phyloP scores from a whole-genome alignment of 2,888 invertebrate species.

The Polymixis flavicincta region DNA sequence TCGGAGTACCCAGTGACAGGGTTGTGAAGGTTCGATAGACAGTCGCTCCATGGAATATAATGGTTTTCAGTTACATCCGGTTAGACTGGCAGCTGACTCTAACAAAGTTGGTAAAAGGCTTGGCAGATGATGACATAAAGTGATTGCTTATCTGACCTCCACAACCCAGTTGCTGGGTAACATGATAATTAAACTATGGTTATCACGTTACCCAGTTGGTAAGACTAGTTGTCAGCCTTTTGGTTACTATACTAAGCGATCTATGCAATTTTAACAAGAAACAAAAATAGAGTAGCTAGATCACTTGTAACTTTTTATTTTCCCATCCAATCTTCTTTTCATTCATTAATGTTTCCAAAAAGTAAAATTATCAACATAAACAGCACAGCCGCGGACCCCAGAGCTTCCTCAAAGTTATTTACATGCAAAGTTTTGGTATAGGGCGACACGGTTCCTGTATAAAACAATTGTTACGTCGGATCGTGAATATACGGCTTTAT shows the following conservation, averaged over 20 bases:
- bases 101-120: too few relatives aligned
- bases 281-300: not conserved
- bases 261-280: not conserved
- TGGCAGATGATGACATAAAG: too few relatives aligned
- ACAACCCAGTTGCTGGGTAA: not conserved
- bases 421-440: slow-evolving; percentile 64
- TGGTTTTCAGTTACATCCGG: too few relatives aligned
- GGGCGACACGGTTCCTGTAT: slow-evolving; percentile 59
- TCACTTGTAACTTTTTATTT: slow-evolving; percentile 44
- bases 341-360: slow-evolving; percentile 64
- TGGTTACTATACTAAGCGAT: not conserved
- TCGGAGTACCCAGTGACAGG: too few relatives aligned
- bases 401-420: slow-evolving; percentile 67
- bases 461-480: slow-evolving; percentile 65
- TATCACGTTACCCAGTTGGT: not conserved
- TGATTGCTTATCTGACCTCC: too few relatives aligned
- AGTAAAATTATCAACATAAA: slow-evolving; percentile 66
- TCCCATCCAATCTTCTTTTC: slow-evolving; percentile 52
- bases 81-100: too few relatives aligned
- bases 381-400: slow-evolving; percentile 54
- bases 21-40: too few relatives aligned
- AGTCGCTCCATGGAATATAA: too few relatives aligned
- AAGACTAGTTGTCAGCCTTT: not conserved
- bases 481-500: slow-evolving; percentile 54
- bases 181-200: not conserved